Conservation (phyloP, 1,140 invertebrate genomes). For the Drosophila trapezifrons region DNA sequence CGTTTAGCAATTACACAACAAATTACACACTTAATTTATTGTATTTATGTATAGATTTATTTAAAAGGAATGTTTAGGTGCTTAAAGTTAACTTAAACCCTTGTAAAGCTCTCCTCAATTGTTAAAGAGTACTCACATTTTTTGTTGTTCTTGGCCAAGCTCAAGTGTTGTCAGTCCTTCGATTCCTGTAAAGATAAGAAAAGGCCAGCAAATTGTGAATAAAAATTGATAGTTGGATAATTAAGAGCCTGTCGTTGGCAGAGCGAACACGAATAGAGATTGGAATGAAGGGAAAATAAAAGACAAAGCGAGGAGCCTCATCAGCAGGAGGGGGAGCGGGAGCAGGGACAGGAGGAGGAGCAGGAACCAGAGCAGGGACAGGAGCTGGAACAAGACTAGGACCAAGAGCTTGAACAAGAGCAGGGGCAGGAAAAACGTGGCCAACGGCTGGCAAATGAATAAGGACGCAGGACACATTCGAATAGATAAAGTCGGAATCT, state of each 20-base stretch:
- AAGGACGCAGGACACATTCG: slow-evolving; percentile 17
- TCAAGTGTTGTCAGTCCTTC: neutral
- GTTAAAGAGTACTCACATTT: slow-evolving; percentile 1
- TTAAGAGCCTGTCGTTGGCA: slow-evolving; percentile 8
- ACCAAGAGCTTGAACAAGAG: too few species aligned
- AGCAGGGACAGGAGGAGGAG: neutral
- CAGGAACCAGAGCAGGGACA: neutral
- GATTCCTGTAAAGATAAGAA: slow-evolving; percentile 1
- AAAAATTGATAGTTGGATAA: slow-evolving; percentile 12
- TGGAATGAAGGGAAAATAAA: neutral
- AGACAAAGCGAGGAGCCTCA: neutral
- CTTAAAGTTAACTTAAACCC: neutral
- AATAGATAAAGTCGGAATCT: slow-evolving; percentile 17
- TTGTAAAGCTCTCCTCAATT: neutral
- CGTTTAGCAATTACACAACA: neutral
- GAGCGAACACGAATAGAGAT: neutral
- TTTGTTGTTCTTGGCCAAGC: too few species aligned
- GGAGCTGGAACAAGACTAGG: too few species aligned
- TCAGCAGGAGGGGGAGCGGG: neutral
- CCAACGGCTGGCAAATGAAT: slow-evolving; percentile 48
- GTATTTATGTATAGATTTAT: too few species aligned
- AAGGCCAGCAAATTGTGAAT: neutral
- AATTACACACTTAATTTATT: neutral
- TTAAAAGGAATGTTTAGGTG: neutral
- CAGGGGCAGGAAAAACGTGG: slow-evolving; percentile 53